These are phyloP conservation scores for Ennomos quercinarius DNA, from an alignment of 2,888 invertebrate species.

Conservation along the genomic window DNA sequence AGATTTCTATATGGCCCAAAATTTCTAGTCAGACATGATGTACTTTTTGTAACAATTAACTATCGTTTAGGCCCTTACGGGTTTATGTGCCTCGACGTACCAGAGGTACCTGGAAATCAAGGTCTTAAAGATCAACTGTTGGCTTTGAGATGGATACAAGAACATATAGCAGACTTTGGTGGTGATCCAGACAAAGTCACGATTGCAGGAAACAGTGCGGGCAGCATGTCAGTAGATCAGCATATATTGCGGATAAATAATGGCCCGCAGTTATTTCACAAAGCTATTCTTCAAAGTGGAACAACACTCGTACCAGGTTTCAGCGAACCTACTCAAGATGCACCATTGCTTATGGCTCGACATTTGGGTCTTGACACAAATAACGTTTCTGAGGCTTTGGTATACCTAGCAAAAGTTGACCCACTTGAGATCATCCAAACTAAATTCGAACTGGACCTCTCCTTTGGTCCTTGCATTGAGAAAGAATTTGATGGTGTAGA, in stretches of 20 bases:
- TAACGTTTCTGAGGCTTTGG: slow-evolving; percentile 47
- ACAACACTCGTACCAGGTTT: slow-evolving; percentile 36
- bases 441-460: slow-evolving; percentile 26
- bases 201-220: slow-evolving; percentile 62
- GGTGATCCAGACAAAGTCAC: slow-evolving; percentile 61
- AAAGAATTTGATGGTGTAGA: slow-evolving; percentile 49
- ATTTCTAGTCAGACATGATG: slow-evolving; percentile 53
- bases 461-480: slow-evolving; percentile 51
- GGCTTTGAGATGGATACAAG: slow-evolving; percentile 59
- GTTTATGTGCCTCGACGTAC: slow-evolving; percentile 63
- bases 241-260: slow-evolving; percentile 49
- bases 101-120: slow-evolving; percentile 65
- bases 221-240: slow-evolving; percentile 55
- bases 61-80: slow-evolving; percentile 66
- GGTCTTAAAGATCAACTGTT: slow-evolving; percentile 63
- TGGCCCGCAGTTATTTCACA: slow-evolving; percentile 45
- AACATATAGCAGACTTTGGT: slow-evolving; percentile 63
- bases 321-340: slow-evolving; percentile 39
- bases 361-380: slow-evolving; percentile 46
- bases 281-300: slow-evolving; percentile 56
- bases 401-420: slow-evolving; percentile 45
- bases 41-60: slow-evolving; percentile 55
- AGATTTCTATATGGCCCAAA: slow-evolving; percentile 49
- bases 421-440: slow-evolving; percentile 47
- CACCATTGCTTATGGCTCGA: slow-evolving; percentile 48